Percentiles rank a stretch among this genome's conserved stretches.
Conservation (phyloP, 2,113 vertebrate species). For the Pollimyrus isidori region DNA sequence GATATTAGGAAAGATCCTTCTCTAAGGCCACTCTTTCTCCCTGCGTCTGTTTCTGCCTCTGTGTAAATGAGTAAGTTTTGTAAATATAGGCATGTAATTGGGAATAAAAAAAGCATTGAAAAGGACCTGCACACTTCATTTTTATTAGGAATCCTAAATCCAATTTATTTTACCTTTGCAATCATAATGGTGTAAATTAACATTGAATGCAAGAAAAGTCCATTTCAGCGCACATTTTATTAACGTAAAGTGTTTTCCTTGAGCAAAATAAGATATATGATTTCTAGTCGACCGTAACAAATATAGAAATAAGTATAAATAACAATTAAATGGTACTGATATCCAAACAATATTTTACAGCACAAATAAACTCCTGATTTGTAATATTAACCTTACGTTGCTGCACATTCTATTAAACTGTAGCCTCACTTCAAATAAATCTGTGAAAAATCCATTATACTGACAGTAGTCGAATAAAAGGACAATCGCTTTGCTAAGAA, state of each 20-base stretch:
- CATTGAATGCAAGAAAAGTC: neutral
- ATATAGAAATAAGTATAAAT: conserved; percentile 3
- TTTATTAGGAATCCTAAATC: neutral
- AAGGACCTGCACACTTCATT: neutral
- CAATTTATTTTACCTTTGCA: neutral
- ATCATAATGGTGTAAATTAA: neutral
- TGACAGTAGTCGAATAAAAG: neutral
- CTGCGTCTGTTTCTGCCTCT: neutral
- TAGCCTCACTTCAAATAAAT: neutral
- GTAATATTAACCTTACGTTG: neutral
- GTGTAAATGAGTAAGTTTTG: neutral
- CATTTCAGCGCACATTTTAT: neutral
- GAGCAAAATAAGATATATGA: neutral
- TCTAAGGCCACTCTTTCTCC: neutral
- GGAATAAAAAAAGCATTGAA: neutral
- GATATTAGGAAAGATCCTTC: neutral
- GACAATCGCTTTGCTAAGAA: neutral
- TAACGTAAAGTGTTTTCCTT: neutral
- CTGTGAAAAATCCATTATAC: neutral
- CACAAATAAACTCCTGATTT: neutral
- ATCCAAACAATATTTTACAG: neutral
- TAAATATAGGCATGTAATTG: neutral
- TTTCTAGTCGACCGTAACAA: neutral
- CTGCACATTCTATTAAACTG: neutral
- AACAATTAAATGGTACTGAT: neutral